Base-by-base conservation (phyloP, 1,140 invertebrate genomes). In the Triops longicaudatus region DNA sequence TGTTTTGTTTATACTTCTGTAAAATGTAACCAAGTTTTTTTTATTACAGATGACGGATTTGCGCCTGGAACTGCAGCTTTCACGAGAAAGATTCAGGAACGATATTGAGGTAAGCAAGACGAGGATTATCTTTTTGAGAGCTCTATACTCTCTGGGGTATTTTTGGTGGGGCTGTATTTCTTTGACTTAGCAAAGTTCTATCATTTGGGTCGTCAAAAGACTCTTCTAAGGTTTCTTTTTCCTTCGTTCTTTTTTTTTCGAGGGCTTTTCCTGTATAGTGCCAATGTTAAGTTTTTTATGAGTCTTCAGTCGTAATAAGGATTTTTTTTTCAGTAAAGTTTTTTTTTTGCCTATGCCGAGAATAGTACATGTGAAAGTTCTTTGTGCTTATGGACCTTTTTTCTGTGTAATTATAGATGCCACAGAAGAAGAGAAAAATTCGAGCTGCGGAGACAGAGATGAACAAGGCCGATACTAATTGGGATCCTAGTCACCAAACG, bases 11-110 rank as follows among this genome's bases (percentile, higher is more conserved):
- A 44, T 74, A n/a, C 28, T 26, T 27, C 41, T 73, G n/a, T 14
- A 43, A n/a, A 37, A 10, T 63, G 6, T n/a, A 63, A 17, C 50
- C 17, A 17, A n/a, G 11, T 22, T 73, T 73, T 28, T 26, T 41
- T 44, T 9, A 14, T 31, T 44, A 27, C 42, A 77, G 76, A 73
- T 77, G 76, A 73, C 76, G 17, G 76, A 77, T 43, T 26, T 77
- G 22, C 76, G 76, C 22, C 72, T 77, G 0, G 71, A 77, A 27
- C 14, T 77, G 41, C 76, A 77, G 41, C 41, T 77, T 14, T 77
- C 72, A 6, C 72, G 22, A 41, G 72, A 63, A 17, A 63, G 5
- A 63, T 17, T 63, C 14, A 63, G 50, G 10, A 63, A 63, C 50
- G 50, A 63, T n/a, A 63, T 63, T 22, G 50, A 63, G 50, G 50